Evolutionary conservation across 2,888 invertebrate species (phyloP), one percentile per base, ranked within the genome.

Genomic region (Zygogramma bicolorata): DNA sequence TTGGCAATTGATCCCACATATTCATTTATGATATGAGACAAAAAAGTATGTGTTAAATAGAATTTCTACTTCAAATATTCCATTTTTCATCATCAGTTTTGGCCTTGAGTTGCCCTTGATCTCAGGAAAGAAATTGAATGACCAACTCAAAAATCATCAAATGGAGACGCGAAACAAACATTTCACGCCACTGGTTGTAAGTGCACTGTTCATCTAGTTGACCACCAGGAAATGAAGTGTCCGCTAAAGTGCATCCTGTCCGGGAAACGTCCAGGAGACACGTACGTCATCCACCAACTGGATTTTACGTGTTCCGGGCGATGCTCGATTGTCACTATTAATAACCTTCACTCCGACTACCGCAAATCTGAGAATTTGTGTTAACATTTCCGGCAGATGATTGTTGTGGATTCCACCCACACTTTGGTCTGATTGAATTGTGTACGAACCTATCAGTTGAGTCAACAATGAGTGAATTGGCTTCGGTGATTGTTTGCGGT

Each of bases 201-300:
- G 53, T 53, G 8, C 5, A 25, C 53, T 46, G 20, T 46, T 46
- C 10, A 53, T 53, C 53, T n/a, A 53, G 27, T 25, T 53, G 53
- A 53, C 53, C 53, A 8, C n/a, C n/a, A 22, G 53, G 53, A 53
- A 53, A 53, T 53, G 27, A 53, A 25, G 53, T 53, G 53, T 53
- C 27, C 53, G 53, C 53, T 27, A 53, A 27, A 53, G 25, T 53
- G 53, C 53, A 53, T 53, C 15, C 53, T 7, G 27, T 53, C 53
- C 53, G 53, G 53, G 53, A 53, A 42, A 53, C 25, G 53, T 27
- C 53, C n/a, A 27, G 53, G 27, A n/a, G 53, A 53, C 53, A 53
- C 53, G 53, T 53, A 18, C 25, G n/a, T 53, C 27, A 53, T 27
- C 53, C 53, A 27, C 53, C 27, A 53, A 53, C 53, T 53, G 25